Evolutionary conservation across 2,113 vertebrate genomes (phyloP).

Genomic region (Xiphias gladius): DNA sequence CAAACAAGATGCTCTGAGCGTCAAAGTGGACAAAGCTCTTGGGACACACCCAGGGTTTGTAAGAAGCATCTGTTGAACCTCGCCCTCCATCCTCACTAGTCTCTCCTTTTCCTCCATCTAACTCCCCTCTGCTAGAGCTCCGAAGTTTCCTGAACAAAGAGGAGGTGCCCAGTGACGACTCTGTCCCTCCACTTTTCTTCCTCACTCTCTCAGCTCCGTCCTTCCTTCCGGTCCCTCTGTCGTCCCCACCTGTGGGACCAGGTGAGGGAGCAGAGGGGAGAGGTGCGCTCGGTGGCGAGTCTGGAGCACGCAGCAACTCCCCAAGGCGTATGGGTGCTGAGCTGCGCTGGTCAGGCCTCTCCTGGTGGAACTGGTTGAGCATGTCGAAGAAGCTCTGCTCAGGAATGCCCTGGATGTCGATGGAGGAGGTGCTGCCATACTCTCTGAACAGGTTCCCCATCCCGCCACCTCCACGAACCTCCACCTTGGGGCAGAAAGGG

Average conservation of each 20-base stretch:
- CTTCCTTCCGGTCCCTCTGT: constrained; percentile 44
- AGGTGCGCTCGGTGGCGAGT: constrained; percentile 13
- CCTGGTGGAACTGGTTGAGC: constrained; percentile 89
- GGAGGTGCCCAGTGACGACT: constrained; percentile 82
- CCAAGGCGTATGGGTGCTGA: constrained; percentile 66
- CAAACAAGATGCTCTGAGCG: constrained; percentile 92
- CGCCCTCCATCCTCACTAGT: constrained; percentile 68
- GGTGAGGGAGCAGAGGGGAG: constrained; percentile 55
- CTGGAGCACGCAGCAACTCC: constrained; percentile 77
- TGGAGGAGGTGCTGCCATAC: constrained; percentile 97
- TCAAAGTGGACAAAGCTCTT: constrained; percentile 94
- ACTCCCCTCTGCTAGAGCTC: constrained; percentile 81
- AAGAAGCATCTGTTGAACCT: constrained; percentile 57
- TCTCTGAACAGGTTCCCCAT: constrained; percentile 87
- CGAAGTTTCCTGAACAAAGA: constrained; percentile 92
- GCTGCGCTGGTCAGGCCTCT: constrained; percentile 82
- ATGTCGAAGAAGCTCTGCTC: constrained; percentile 95
- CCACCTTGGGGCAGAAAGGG: constrained; percentile 60
- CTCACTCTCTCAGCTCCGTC: constrained; percentile 83
- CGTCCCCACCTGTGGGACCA: constrained; percentile 63
- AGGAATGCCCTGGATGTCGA: constrained; percentile 90
- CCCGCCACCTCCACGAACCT: constrained; percentile 64
- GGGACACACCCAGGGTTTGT: constrained; percentile 87
- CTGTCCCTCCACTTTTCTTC: constrained; percentile 86
- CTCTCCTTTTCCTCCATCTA: constrained; percentile 75